Base-by-base conservation (phyloP, 2,888 invertebrate species). In the Leucophenga montana region DNA sequence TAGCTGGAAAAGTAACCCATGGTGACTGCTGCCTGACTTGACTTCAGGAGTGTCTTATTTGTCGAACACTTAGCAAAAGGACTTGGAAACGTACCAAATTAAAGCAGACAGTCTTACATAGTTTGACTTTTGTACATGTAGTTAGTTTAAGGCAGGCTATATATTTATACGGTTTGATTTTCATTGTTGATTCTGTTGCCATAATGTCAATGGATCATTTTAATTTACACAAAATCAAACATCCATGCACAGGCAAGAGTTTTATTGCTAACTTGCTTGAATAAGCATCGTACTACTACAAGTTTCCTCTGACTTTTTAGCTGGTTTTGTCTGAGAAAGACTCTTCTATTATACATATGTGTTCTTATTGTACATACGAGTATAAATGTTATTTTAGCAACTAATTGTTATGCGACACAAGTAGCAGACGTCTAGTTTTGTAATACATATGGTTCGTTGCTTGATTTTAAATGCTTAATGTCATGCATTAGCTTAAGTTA, bases 211-310 rank as follows among this genome's bases (percentile, higher is more conserved):
- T 81, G 79, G 71, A 77, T 77, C 79, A 78, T 80, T 81, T 80
- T 82, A 81, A 82, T 81, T 82, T 80, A 80, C 79, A 82, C 80
- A 79, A 79, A 77, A 80, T 69, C 74, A 76, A 44, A 64, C 44
- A n/a, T n/a, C n/a, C n/a, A n/a, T n/a, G n/a, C n/a, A n/a, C n/a
- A n/a, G n/a, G n/a, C n/a, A 64, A 22, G 62, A 71, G 69, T 68
- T 33, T 18, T 31, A 18, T 18, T 48, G n/a, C 57, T 50, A 9
- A 27, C 39, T 18, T 5, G 27, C 20, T 66, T n/a, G n/a, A n/a
- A n/a, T n/a, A n/a, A n/a, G n/a, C n/a, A n/a, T 1, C 39, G 31
- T 11, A 9, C 20, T 9, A 18, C 54, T 54, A 54, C 20, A 8
- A 27, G 11, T 9, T 56, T 22, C 9, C 22, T 56, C 13, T 27